These are phyloP conservation scores for Lacerta viridis DNA, from an alignment of 2,797 vertebrate species.

Conservation along the genomic window DNA sequence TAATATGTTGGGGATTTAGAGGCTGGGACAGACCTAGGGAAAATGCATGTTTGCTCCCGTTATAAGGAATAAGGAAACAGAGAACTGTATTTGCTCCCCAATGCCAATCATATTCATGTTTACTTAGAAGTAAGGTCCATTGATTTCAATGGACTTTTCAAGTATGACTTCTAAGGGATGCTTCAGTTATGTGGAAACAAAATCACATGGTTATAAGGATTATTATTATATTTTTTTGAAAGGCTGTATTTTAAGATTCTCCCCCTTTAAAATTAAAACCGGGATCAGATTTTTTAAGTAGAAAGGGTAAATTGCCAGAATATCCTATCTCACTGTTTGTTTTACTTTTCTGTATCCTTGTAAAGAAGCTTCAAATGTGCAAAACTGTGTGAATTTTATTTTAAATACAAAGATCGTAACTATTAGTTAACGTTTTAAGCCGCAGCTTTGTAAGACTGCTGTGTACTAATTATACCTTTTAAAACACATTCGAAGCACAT, in stretches of 20 bases:
- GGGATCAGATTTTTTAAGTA: not conserved
- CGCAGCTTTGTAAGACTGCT: not conserved
- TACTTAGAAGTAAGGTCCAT: too few species aligned
- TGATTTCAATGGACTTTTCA: not conserved
- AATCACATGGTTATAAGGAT: not conserved
- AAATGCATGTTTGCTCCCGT: too few species aligned
- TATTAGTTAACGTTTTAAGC: not conserved
- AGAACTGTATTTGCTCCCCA: not conserved
- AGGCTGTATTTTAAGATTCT: not conserved
- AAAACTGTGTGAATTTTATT: not conserved
- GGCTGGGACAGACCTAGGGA: not conserved
- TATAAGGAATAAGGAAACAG: not conserved
- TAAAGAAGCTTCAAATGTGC: not conserved
- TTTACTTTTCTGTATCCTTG: not conserved
- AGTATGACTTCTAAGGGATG: not conserved
- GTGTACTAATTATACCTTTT: too few species aligned
- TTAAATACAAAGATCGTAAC: not conserved
- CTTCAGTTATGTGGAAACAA: not conserved
- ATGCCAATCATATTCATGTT: not conserved
- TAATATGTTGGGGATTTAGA: not conserved
- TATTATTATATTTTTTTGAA: not conserved
- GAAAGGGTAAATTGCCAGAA: not conserved
- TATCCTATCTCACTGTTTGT: not conserved
- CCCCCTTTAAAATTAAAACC: too few species aligned
- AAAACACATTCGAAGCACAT: too few species aligned